Conservation (phyloP, 2,113 vertebrate species). For the Nothobranchius furzeri region DNA sequence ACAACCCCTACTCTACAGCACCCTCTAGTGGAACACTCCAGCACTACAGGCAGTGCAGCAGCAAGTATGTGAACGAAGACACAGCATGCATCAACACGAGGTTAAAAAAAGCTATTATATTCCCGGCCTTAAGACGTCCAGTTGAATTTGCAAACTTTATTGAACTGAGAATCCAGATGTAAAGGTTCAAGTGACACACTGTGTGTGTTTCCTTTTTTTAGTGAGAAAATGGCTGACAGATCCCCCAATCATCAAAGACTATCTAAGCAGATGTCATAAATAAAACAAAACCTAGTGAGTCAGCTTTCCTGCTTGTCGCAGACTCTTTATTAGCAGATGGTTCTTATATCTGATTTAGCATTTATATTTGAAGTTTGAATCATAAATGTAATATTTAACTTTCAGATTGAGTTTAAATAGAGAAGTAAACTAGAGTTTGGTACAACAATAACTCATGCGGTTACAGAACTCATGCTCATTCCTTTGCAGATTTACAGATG, state of each 20-base stretch:
- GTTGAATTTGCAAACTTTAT: not conserved
- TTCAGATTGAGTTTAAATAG: not conserved
- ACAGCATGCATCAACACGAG: no score
- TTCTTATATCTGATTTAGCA: not conserved
- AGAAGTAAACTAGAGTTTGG: not conserved
- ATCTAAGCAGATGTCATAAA: conserved; percentile 10
- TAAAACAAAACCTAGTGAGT: not conserved
- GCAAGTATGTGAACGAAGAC: no score
- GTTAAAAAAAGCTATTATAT: no score
- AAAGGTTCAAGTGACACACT: not conserved
- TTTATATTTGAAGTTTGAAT: not conserved
- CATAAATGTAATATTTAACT: not conserved
- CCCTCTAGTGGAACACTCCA: no score
- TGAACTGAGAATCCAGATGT: not conserved
- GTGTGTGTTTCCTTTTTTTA: not conserved
- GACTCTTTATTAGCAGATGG: not conserved
- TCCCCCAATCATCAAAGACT: not conserved
- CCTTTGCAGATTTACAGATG: not conserved
- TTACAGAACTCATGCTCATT: not conserved
- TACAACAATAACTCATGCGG: no score
- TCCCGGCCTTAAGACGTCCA: not conserved
- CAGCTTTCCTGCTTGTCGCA: not conserved
- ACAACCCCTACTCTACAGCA: no score
- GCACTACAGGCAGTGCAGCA: no score
- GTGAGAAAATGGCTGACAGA: not conserved